These are phyloP conservation scores for Pyrocoelia pectoralis DNA, from an alignment of 2,888 invertebrate species.

Conservation along the genomic window DNA sequence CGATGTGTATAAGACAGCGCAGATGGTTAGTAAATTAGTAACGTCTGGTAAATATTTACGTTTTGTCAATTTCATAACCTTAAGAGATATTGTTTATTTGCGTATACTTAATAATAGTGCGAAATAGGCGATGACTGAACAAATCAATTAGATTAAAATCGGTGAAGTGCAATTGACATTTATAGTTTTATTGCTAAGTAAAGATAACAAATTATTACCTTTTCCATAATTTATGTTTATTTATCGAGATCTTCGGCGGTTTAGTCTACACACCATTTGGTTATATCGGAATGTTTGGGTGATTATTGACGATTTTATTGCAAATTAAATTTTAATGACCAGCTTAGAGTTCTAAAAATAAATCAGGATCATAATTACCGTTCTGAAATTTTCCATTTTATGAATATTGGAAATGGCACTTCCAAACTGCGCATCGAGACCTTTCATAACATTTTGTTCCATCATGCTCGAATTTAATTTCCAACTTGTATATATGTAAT, in stretches of 20 bases:
- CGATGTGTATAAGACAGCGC: slow-evolving; percentile 4
- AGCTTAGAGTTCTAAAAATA: slow-evolving; percentile 18
- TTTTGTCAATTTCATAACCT: slow-evolving; percentile 2
- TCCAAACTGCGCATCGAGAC: too few species aligned
- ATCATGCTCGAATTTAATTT: not conserved
- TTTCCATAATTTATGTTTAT: slow-evolving; percentile 16
- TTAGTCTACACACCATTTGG: slow-evolving; percentile 19
- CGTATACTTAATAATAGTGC: slow-evolving; percentile 6
- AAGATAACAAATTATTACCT: slow-evolving; percentile 11
- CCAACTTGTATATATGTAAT: slow-evolving; percentile 1
- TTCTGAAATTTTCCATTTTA: not conserved
- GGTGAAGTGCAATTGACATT: slow-evolving; percentile 1
- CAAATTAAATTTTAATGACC: slow-evolving; percentile 23
- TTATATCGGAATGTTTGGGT: slow-evolving; percentile 19
- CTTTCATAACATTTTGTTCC: not conserved
- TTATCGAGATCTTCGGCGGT: slow-evolving; percentile 14
- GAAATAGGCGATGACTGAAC: not conserved
- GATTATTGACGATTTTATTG: slow-evolving; percentile 21
- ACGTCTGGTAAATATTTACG: slow-evolving; percentile 15
- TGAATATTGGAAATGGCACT: not conserved
- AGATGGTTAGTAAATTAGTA: slow-evolving; percentile 14
- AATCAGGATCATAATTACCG: not conserved
- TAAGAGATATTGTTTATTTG: not conserved
- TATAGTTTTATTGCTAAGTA: slow-evolving; percentile 3
- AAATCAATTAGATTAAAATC: slow-evolving; percentile 5